Evolutionary conservation across 2,113 vertebrate genomes (phyloP).

Genomic region (Megalops atlanticus): DNA sequence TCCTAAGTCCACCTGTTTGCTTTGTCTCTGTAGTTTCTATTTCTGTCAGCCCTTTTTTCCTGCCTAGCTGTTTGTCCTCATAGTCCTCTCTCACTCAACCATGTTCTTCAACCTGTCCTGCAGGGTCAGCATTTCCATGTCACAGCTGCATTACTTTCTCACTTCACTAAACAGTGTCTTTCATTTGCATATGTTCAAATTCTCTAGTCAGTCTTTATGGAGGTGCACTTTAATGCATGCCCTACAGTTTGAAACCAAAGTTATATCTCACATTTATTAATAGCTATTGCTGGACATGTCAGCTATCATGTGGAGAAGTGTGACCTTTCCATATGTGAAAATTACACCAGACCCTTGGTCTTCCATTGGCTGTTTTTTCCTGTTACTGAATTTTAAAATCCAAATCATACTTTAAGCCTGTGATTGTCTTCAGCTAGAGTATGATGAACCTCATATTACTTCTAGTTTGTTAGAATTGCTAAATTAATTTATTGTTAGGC

Average conservation of each 20-base stretch:
- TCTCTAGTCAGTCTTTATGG: not conserved
- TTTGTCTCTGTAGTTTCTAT: not conserved
- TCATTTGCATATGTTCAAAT: not conserved
- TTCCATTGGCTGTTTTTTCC: constrained; percentile 40
- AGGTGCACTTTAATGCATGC: constrained; percentile 1
- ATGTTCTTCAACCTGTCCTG: not conserved
- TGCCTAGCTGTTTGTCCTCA: not conserved
- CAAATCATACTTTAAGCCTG: constrained; percentile 27
- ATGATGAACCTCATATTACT: too few species aligned
- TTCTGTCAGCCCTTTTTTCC: not conserved
- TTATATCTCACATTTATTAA: constrained; percentile 38
- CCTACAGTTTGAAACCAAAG: not conserved
- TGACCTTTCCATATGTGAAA: constrained; percentile 58
- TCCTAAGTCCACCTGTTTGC: not conserved
- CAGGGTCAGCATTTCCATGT: not conserved
- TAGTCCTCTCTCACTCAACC: not conserved
- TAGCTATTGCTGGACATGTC: constrained; percentile 38
- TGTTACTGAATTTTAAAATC: constrained; percentile 43
- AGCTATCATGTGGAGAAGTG: constrained; percentile 32
- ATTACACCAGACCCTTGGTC: constrained; percentile 36
- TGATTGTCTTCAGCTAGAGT: too few species aligned
- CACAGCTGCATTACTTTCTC: not conserved
- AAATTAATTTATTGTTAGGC: too few species aligned
- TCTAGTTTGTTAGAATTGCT: too few species aligned
- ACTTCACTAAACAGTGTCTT: not conserved